Percentiles rank a stretch among this genome's conserved stretches.
Evolutionary conservation across 2,888 invertebrate species (phyloP).

Genomic region (Agrochola lychnidis): DNA sequence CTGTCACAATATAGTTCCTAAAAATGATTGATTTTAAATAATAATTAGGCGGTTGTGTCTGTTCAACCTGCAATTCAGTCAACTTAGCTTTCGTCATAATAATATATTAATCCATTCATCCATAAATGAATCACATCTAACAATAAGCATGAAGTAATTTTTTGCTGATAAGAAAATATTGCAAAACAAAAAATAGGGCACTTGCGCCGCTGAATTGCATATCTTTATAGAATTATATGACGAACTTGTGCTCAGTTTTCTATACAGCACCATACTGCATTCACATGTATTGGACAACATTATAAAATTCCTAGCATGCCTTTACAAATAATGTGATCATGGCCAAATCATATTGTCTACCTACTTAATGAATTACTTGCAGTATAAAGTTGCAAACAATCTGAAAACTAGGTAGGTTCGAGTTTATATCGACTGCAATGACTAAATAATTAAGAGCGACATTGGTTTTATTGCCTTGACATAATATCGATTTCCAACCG

Average conservation of each 20-base stretch:
- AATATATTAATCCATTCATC: neutral
- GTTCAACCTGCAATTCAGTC: neutral
- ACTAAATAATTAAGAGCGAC: constrained; percentile 45
- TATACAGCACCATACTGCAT: neutral
- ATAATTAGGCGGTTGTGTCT: neutral
- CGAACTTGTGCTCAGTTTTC: neutral
- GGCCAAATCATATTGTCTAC: neutral
- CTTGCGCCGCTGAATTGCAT: neutral
- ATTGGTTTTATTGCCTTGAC: constrained; percentile 50
- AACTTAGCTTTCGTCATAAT: neutral
- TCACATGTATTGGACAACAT: constrained; percentile 6
- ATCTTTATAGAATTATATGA: neutral
- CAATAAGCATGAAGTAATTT: constrained; percentile 12
- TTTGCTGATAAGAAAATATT: constrained; percentile 36
- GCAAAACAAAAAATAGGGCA: constrained; percentile 17
- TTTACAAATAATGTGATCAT: constrained; percentile 1
- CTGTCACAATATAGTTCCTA: neutral
- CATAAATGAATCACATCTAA: constrained; percentile 17
- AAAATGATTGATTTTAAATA: neutral
- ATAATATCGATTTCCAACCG: constrained; percentile 39
- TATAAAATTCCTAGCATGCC: neutral
- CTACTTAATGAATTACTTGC: neutral
- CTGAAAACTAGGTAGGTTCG: neutral
- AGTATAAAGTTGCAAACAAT: neutral
- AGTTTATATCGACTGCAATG: constrained; percentile 30